These are phyloP conservation scores for Scaptomyza reducta DNA, from an alignment of 2,888 invertebrate genomes.

Conservation along the genomic window DNA sequence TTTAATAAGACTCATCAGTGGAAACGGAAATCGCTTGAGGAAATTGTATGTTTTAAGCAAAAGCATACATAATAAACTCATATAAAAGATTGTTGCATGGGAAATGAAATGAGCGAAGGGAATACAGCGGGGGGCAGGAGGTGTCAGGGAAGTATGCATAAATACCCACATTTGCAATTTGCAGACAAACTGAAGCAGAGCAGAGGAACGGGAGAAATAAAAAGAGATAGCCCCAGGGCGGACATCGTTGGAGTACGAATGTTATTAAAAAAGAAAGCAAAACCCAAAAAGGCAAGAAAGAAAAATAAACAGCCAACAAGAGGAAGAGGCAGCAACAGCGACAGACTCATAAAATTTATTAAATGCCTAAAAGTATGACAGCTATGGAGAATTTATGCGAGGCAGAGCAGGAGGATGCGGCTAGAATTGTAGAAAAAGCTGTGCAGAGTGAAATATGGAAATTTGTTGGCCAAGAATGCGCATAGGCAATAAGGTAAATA, in stretches of 20 bases:
- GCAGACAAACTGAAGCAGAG: constrained; percentile 11
- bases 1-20: constrained; percentile 79
- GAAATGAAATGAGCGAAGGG: constrained; percentile 10
- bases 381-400: constrained; percentile 74
- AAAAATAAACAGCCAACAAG: constrained; percentile 10
- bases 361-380: constrained; percentile 78
- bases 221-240: constrained; percentile 55
- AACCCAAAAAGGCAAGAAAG: constrained; percentile 14
- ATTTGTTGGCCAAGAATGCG: constrained; percentile 35
- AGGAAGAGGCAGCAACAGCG: constrained; percentile 23
- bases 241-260: constrained; percentile 61
- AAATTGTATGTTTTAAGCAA: constrained; percentile 79
- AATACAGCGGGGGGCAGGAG: neutral
- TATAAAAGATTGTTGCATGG: constrained; percentile 78
- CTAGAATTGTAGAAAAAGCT: constrained; percentile 17
- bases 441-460: constrained; percentile 39
- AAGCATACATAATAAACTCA: constrained; percentile 77
- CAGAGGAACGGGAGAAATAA: constrained; percentile 2
- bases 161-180: constrained; percentile 70
- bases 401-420: neutral
- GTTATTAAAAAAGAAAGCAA: constrained; percentile 63
- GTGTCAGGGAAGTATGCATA: constrained; percentile 33
- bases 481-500: constrained; percentile 11
- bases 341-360: constrained; percentile 75
- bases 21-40: constrained; percentile 80